phyloP scores from a whole-genome alignment of 2,888 invertebrate genomes.

The Lingula anatina region DNA sequence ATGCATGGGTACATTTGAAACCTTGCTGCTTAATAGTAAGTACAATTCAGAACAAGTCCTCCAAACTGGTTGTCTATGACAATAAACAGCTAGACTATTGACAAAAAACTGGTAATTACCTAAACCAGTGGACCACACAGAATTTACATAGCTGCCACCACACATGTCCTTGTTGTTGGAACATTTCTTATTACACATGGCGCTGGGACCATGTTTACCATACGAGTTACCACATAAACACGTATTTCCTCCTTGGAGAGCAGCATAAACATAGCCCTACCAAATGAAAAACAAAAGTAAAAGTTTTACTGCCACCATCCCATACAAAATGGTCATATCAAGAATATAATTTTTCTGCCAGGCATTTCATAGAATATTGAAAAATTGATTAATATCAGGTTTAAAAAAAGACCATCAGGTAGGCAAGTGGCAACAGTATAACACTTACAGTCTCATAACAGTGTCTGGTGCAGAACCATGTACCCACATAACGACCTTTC shows the following conservation, averaged over 20 bases:
- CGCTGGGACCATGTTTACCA: slow-evolving; percentile 37
- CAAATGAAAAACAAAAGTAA: not conserved
- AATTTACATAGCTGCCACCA: not conserved
- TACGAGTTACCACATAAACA: slow-evolving; percentile 57
- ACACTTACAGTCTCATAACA: too few species aligned
- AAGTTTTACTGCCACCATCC: slow-evolving; percentile 7
- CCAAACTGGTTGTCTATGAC: too few species aligned
- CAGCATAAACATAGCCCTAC: slow-evolving; percentile 52
- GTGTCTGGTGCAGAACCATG: too few species aligned
- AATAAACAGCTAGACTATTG: too few species aligned
- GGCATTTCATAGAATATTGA: not conserved
- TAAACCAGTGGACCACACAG: not conserved
- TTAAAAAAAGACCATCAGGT: too few species aligned
- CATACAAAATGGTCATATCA: too few species aligned
- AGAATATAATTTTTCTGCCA: too few species aligned
- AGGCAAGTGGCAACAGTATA: too few species aligned
- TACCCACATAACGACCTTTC: slow-evolving; percentile 22
- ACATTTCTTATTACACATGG: slow-evolving; percentile 12
- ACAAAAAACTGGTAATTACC: too few species aligned
- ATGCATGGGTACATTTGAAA: too few species aligned
- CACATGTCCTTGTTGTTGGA: not conserved
- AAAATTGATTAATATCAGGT: not conserved
- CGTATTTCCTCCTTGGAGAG: slow-evolving; percentile 51
- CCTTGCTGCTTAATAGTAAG: too few species aligned
- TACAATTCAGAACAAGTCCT: too few species aligned